Conservation (phyloP, 2,113 vertebrate species). For the Thryonomys swinderianus region DNA sequence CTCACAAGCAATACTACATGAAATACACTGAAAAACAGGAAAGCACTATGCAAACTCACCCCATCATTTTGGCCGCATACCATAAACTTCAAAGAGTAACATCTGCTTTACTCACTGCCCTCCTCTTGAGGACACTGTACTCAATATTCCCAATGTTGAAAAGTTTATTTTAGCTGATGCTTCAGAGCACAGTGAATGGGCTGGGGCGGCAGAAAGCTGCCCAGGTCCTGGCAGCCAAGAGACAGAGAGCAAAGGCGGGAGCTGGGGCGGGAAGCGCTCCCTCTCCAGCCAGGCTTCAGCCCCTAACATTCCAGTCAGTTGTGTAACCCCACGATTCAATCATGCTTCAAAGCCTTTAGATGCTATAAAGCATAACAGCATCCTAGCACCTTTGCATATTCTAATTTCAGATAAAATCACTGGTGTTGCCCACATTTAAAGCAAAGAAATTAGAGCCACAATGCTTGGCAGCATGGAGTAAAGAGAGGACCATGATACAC, state of each 20-base stretch:
- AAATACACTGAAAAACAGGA: neutral
- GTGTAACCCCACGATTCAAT: neutral
- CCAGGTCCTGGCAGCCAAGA: neutral
- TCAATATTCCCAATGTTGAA: neutral
- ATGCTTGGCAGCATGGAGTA: fast-evolving
- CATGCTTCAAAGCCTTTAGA: neutral
- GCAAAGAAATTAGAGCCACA: neutral
- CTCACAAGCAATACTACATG: neutral
- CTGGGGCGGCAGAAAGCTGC: neutral
- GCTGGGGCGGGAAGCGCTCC: neutral
- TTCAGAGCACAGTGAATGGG: neutral
- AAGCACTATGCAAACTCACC: neutral
- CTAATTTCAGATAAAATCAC: neutral
- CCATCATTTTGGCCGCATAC: neutral
- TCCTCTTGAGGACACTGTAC: neutral
- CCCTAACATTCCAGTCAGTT: neutral
- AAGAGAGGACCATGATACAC: neutral
- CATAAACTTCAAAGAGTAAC: neutral
- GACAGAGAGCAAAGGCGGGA: neutral
- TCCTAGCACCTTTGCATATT: neutral
- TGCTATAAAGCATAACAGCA: neutral
- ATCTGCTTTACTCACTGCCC: neutral
- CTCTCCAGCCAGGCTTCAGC: neutral
- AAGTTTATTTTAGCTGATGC: neutral
- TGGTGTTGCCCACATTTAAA: neutral